These are phyloP conservation scores for Harpegnathos saltator DNA, from an alignment of 1,140 invertebrate genomes.

Conservation along the genomic window DNA sequence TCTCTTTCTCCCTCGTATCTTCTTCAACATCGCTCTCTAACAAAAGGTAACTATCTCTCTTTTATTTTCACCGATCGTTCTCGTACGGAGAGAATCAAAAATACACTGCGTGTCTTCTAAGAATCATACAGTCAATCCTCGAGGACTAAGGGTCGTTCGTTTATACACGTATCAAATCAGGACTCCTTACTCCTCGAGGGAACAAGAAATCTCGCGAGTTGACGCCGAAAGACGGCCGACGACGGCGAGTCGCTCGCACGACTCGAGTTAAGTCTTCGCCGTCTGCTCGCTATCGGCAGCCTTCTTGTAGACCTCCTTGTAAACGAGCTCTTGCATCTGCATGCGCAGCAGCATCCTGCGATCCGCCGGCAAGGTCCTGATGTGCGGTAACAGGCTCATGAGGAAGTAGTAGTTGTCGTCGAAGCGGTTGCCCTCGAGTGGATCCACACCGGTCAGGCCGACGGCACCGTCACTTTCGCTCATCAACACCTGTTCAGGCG, in stretches of 20 bases:
- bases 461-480: constrained; percentile 77
- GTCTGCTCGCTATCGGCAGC: constrained; percentile 56
- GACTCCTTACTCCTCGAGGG: neutral
- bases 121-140: neutral
- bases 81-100: neutral
- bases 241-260: neutral
- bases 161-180: neutral
- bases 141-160: constrained; percentile 1
- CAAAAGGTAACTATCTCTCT: neutral
- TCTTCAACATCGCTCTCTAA: neutral
- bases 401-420: constrained; percentile 85
- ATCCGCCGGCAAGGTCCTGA: constrained; percentile 81
- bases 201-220: neutral
- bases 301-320: constrained; percentile 84
- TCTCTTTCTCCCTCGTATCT: neutral
- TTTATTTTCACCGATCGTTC: neutral
- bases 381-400: constrained; percentile 83
- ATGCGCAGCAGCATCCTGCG: constrained; percentile 82
- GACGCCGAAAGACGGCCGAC: too few relatives aligned
- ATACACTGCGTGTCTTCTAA: neutral
- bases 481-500: constrained; percentile 81
- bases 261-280: constrained; percentile 40
- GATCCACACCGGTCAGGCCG: constrained; percentile 74
- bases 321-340: constrained; percentile 84
- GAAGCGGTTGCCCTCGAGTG: constrained; percentile 77